A percentile compares a stretch with the other conserved stretches of the same genome.
Conservation (phyloP, 2,113 vertebrate genomes). For the Hypocryptadius cinnamomeus region DNA sequence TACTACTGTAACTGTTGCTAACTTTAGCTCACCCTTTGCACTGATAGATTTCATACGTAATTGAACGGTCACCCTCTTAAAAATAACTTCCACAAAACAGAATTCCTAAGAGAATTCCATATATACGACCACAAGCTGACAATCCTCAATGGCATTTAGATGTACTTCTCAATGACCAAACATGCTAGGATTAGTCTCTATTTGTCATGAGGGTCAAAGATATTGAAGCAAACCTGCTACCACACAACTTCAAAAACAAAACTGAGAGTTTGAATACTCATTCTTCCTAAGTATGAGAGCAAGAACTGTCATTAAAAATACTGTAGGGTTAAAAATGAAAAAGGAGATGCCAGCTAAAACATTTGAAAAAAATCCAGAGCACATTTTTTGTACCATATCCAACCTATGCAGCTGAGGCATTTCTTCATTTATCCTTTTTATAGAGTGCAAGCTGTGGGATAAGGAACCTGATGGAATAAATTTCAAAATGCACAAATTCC, state of each 20-base stretch:
- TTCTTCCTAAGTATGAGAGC: background rate
- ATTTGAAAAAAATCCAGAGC: background rate
- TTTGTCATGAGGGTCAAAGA: background rate
- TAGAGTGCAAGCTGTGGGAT: background rate
- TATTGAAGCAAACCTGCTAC: background rate
- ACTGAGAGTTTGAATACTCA: background rate
- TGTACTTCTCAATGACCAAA: background rate
- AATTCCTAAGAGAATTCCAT: background rate
- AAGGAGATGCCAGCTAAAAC: background rate
- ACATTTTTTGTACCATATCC: background rate
- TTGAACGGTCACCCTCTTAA: background rate
- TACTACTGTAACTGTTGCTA: background rate
- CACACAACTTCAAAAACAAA: background rate
- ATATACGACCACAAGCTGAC: background rate
- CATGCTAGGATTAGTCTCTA: background rate
- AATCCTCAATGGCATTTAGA: background rate
- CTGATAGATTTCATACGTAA: accelerated
- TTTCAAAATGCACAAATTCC: background rate
- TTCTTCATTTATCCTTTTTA: background rate
- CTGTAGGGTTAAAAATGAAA: background rate
- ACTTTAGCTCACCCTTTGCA: background rate
- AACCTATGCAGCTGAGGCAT: background rate
- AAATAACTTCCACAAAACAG: background rate
- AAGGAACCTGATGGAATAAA: background rate
- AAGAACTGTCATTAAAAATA: background rate